Percentiles rank a stretch among this genome's conserved stretches.
phyloP scores from a whole-genome alignment of 1,140 invertebrate genomes.

The Heliconius melpomene region DNA sequence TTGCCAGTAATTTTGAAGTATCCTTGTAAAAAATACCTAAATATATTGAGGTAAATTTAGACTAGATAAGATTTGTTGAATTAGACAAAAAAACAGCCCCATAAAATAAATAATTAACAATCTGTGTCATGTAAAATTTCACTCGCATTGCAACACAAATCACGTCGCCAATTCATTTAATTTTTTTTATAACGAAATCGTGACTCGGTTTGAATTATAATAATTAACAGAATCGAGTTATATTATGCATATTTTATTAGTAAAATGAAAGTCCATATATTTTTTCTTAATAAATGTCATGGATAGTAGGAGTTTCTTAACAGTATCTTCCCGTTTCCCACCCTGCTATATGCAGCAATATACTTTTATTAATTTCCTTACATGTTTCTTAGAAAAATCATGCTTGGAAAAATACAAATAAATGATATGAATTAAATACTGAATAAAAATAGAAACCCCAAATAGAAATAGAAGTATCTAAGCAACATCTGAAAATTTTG shows the following conservation, averaged over 20 bases:
- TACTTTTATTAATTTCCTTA: background rate
- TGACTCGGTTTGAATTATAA: background rate
- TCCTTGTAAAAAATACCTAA: no score
- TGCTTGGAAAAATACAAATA: background rate
- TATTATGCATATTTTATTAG: background rate
- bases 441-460: no score
- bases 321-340: no score
- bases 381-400: background rate
- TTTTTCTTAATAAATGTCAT: background rate
- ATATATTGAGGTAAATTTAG: no score
- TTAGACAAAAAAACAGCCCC: no score
- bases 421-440: background rate
- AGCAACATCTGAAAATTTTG: slow-evolving; percentile 8
- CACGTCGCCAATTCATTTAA: slow-evolving; percentile 20
- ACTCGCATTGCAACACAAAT: slow-evolving; percentile 6
- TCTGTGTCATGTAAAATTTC: slow-evolving; percentile 2
- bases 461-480: background rate
- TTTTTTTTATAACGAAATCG: slow-evolving; percentile 12
- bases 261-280: background rate
- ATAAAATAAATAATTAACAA: background rate
- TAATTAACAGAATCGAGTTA: background rate
- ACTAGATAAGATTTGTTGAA: no score
- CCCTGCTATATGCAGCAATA: no score
- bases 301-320: no score
- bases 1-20: no score